phyloP scores from a whole-genome alignment of 2,888 invertebrate genomes.

The Latheticus oryzae region DNA sequence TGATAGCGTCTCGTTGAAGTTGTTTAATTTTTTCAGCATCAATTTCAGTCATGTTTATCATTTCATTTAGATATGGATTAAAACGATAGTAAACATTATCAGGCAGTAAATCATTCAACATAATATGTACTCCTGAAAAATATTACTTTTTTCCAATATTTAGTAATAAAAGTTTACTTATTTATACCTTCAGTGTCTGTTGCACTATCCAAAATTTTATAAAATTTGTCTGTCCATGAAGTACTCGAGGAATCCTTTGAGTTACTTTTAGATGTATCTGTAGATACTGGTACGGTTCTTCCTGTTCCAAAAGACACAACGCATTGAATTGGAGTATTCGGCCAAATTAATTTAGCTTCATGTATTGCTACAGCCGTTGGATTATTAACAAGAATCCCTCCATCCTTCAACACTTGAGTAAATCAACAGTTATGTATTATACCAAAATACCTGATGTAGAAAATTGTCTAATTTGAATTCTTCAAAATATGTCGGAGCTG shows the following conservation, averaged over 20 bases:
- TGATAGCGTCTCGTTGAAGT: conserved; percentile 79
- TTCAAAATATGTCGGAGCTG: conserved; percentile 92
- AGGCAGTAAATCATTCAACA: conserved; percentile 80
- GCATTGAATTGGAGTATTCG: conserved; percentile 77
- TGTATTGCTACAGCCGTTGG: conserved; percentile 90
- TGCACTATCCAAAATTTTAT: conserved; percentile 85
- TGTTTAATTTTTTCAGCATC: conserved; percentile 76
- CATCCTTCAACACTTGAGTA: too few relatives aligned
- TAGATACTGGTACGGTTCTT: conserved; percentile 66
- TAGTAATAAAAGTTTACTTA: conserved; percentile 1
- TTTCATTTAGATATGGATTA: conserved; percentile 87
- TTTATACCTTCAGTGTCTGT: conserved; percentile 84
- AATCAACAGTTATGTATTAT: conserved; percentile 43
- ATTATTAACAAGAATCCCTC: conserved; percentile 88
- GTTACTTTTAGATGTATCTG: conserved; percentile 67
- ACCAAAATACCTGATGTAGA: conserved; percentile 73
- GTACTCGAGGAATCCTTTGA: conserved; percentile 70
- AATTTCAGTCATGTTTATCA: conserved; percentile 84
- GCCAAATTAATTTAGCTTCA: conserved; percentile 88
- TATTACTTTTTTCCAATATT: conserved; percentile 6
- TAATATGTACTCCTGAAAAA: conserved; percentile 80
- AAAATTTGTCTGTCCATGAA: conserved; percentile 82
- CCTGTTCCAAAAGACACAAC: conserved; percentile 89
- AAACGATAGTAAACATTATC: conserved; percentile 83
- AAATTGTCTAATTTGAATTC: conserved; percentile 79